These are phyloP conservation scores for Eulemur rufifrons DNA, from an alignment of 2,113 vertebrate species.

Conservation along the genomic window DNA sequence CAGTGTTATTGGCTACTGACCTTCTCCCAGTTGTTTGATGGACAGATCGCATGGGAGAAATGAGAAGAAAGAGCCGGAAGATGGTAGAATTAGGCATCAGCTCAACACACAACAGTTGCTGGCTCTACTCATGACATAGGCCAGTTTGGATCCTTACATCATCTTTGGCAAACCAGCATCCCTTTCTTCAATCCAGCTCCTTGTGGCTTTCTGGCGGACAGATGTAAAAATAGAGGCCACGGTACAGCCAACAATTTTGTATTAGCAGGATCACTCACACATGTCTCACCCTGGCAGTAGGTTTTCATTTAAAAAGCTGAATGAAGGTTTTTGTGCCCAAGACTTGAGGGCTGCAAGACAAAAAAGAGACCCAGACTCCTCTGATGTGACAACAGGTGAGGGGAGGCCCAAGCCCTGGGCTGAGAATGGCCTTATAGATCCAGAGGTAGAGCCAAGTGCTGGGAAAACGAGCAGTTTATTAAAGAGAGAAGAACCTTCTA, in stretches of 20 bases:
- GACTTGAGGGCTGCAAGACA: constrained; percentile 3
- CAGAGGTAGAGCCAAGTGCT: background rate
- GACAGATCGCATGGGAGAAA: background rate
- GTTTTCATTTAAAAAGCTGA: constrained; percentile 73
- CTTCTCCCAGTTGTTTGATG: background rate
- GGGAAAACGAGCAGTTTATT: background rate
- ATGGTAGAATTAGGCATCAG: background rate
- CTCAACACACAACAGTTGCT: constrained; percentile 12
- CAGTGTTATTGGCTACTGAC: background rate
- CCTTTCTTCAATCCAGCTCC: background rate
- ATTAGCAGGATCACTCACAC: constrained; percentile 28
- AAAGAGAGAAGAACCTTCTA: background rate
- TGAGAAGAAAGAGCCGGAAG: background rate
- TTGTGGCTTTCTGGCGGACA: constrained; percentile 60
- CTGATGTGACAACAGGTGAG: too few species aligned
- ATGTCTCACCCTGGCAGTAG: constrained; percentile 52
- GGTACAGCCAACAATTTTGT: constrained; percentile 40
- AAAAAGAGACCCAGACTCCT: background rate
- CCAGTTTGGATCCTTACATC: constrained; percentile 39
- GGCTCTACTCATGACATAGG: background rate
- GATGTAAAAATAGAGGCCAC: constrained; percentile 62
- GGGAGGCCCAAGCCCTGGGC: background rate
- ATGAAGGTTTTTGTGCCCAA: constrained; percentile 44
- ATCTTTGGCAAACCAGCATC: constrained; percentile 33
- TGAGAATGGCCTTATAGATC: background rate